Base-by-base conservation (phyloP, 2,113 vertebrate species). In the Choloepus hoffmanni region DNA sequence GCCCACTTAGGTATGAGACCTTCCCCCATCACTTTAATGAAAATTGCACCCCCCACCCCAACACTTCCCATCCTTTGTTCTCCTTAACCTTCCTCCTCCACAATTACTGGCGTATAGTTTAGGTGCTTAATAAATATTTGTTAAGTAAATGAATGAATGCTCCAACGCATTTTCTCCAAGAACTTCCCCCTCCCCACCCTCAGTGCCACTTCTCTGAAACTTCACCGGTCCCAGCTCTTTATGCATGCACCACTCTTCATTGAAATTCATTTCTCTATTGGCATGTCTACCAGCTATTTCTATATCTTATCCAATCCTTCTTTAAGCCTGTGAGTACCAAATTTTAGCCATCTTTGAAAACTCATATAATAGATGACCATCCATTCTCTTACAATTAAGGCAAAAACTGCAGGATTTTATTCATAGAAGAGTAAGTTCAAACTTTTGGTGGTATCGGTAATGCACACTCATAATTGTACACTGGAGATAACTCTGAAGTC, bases 391-490 rank as follows among this genome's bases (percentile, higher is more conserved):
- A 4, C 53, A 58, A 78, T 33, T 16, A 30, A 53, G 0, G 43
- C 18, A 45, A 55, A 84, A 67, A 8, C 26, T 5, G 21, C 33
- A 53, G 63, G 33, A 58, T 50, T 65, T 53, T 55, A 79, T 15
- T 62, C 45, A 43, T 1, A 40, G 67, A 83, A 26, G 28, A 78
- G 8, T 7, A n/a, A 68, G 2, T 78, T 16, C 28, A 14, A 67
- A 58, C 43, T 58, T 43, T 43, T 2, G 81, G 33, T 14, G 63
- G 10, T 7, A 30, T 12, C 36, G 8, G 65, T 45, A 3, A 50
- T 7, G 45, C 2, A 1, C 1, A 23, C 14, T 79, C 36, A 12
- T 33, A 33, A 26, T 26, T 14, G 16, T 0, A 1, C 4, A 4
- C 40, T 4, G 23, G 30, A 45, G 82, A 11, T 1, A 62, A 21